These are phyloP conservation scores for Xiphorhynchus erythropygius DNA, from an alignment of 2,797 vertebrate genomes.

Conservation along the genomic window DNA sequence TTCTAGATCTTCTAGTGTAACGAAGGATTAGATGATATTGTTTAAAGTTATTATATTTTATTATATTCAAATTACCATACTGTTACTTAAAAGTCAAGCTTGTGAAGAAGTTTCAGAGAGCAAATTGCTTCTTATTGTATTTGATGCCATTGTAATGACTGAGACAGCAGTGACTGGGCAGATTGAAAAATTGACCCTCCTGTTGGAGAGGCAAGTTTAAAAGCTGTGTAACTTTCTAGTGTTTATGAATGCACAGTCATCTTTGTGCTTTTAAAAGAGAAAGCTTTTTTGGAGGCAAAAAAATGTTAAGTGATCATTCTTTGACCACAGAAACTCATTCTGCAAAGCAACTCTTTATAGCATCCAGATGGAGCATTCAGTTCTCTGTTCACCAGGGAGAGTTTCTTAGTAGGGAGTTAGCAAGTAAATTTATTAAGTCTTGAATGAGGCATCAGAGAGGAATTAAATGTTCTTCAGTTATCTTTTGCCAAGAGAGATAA, in stretches of 20 bases:
- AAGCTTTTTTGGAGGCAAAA: not conserved
- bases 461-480: not conserved
- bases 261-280: not conserved
- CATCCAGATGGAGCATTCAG: rapidly evolving
- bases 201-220: not conserved
- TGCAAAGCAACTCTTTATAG: not conserved
- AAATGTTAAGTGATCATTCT: not conserved
- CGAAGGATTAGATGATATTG: not conserved
- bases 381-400: not conserved
- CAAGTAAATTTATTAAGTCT: not conserved
- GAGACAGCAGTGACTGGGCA: not conserved
- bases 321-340: not conserved
- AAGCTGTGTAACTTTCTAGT: not conserved
- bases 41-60: not conserved
- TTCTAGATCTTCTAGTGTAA: not conserved
- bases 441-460: not conserved
- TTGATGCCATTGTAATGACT: not conserved
- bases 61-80: not conserved
- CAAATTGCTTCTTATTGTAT: not conserved
- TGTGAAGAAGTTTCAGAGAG: not conserved
- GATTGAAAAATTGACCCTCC: not conserved
- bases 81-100: not conserved
- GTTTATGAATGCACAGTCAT: not conserved
- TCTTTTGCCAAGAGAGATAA: not conserved
- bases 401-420: not conserved